Evolutionary conservation across 2,888 invertebrate genomes (phyloP), one percentile per base, ranked within the genome.

Genomic region (Synergus laeviventris): DNA sequence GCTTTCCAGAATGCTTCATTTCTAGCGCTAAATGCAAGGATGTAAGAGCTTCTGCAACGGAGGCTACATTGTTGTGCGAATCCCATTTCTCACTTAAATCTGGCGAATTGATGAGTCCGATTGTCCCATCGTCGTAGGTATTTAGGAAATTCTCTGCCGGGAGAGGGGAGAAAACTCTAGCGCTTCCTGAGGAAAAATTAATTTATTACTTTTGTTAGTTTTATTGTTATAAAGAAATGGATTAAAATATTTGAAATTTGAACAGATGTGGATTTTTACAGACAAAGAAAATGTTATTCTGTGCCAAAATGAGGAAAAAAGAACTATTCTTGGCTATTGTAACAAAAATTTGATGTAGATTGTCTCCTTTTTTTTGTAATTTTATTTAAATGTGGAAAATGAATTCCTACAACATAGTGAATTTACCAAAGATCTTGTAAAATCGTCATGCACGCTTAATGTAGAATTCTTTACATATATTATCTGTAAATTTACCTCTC

Each of bases 11-110:
- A 74, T 93, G 92, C 87, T 95, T 95, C 94, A 98, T 96, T 82
- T 97, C 97, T 81, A 96, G 89, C 0, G 98, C 98, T 64, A 97
- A 94, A 83, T 96, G 95, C 75, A 98, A 90, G 0, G 97, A 96
- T 56, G 95, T 94, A n/a, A 97, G 92, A 0, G 98, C 97, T 92
- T 98, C 98, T 14, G 93, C 91, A 82, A 93, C 92, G 12, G 92
- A 91, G 61, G 92, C 92, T 4, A 81, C 84, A 31, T 84, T 85
- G 3, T 83, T 84, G 21, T 76, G 74, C 8, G 79, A 74, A 21
- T 83, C 79, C 14, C 83, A 75, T 74, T 83, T 82, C 49, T 82
- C 80, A 7, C 76, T 80, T 12, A 86, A 59, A 2, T 86, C 85
- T 14, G 85, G 76, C 74, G 84, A 83, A 49, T n/a, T 49, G 31